Conservation (phyloP, 2,113 vertebrate species). For the Nycticebus coucang region DNA sequence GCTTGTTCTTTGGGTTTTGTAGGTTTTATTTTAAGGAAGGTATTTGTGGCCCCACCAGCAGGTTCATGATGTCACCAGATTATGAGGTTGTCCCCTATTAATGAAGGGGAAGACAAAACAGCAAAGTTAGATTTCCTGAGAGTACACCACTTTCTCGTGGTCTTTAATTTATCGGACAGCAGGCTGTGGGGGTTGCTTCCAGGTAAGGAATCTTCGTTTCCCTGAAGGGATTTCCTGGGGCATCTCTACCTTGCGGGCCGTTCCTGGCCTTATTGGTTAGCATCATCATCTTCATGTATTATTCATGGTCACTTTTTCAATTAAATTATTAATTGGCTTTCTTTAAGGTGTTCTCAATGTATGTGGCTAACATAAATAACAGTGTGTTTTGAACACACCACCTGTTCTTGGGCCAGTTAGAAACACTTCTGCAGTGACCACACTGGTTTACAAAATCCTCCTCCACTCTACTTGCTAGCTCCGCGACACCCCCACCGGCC, state of each 20-base stretch:
- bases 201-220: neutral
- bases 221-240: neutral
- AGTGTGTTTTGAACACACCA: slow-evolving; percentile 77
- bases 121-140: neutral
- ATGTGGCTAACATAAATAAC: slow-evolving; percentile 74
- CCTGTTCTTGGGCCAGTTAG: slow-evolving; percentile 68
- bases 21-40: slow-evolving; percentile 65
- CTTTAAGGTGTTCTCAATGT: slow-evolving; percentile 61
- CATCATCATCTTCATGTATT: slow-evolving; percentile 68
- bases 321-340: slow-evolving; percentile 80
- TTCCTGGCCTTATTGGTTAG: slow-evolving; percentile 7
- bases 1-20: slow-evolving; percentile 58
- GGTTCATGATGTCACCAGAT: slow-evolving; percentile 15
- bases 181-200: accelerated
- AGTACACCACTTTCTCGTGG: slow-evolving; percentile 51
- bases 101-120: slow-evolving; percentile 74
- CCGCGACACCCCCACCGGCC: neutral
- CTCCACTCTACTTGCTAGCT: neutral
- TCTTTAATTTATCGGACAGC: neutral
- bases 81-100: slow-evolving; percentile 56
- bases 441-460: slow-evolving; percentile 41
- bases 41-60: slow-evolving; percentile 48
- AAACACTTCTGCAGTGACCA: neutral
- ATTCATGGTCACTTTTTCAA: slow-evolving; percentile 78
- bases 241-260: neutral